A percentile compares a stretch with the other conserved stretches of the same genome.
These are phyloP conservation scores for Blomia tropicalis DNA, from an alignment of 2,888 invertebrate genomes.

Conservation along the genomic window DNA sequence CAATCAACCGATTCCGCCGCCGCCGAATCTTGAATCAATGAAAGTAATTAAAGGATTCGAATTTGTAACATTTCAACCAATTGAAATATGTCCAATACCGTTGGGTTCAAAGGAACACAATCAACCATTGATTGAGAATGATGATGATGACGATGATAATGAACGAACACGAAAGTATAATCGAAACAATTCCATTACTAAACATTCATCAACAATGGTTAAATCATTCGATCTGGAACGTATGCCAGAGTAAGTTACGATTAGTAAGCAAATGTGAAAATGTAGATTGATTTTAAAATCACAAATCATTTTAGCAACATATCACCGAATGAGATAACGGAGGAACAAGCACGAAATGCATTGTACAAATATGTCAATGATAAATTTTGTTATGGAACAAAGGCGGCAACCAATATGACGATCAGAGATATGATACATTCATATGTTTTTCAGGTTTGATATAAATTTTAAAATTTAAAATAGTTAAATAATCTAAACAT, in stretches of 20 bases:
- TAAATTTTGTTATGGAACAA: slow-evolving; percentile 41
- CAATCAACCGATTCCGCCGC: not conserved
- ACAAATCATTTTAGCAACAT: slow-evolving; percentile 2
- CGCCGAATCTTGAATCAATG: slow-evolving; percentile 13
- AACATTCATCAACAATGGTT: slow-evolving; percentile 7
- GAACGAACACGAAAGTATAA: not conserved
- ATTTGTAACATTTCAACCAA: slow-evolving; percentile 14
- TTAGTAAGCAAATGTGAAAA: not conserved
- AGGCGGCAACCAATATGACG: slow-evolving; percentile 39
- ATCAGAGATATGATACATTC: slow-evolving; percentile 39
- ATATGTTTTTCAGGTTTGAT: slow-evolving; percentile 40
- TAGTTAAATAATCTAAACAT: not conserved
- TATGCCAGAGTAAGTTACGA: slow-evolving; percentile 3
- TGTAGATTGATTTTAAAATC: not conserved
- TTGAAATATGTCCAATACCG: not conserved
- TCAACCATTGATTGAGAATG: not conserved
- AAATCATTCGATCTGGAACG: slow-evolving; percentile 7
- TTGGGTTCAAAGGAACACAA: not conserved
- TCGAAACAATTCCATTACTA: not conserved
- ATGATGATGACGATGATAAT: not conserved
- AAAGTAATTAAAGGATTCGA: slow-evolving; percentile 4
- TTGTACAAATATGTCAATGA: slow-evolving; percentile 38
- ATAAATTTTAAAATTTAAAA: not conserved
- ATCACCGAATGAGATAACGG: slow-evolving; percentile 33
- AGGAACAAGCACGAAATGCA: slow-evolving; percentile 39